Percentiles rank a stretch among this genome's conserved stretches.
Conservation (phyloP, 1,140 invertebrate species). For the Cyphomyrmex costatus region DNA sequence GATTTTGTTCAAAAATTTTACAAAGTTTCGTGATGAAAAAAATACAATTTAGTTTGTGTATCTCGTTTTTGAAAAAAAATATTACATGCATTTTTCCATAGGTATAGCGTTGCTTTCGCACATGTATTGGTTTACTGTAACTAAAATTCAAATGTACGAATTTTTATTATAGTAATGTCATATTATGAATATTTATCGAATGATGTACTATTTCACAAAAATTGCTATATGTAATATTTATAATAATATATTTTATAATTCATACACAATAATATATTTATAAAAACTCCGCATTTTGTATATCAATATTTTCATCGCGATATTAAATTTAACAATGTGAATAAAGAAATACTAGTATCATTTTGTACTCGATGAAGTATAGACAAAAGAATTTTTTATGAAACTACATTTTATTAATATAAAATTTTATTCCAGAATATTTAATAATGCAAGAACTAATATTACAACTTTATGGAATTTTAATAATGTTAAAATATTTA, state of each 20-base stretch:
- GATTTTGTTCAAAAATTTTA: slow-evolving; percentile 28
- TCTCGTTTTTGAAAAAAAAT: slow-evolving; percentile 16
- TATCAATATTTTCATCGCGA: neutral
- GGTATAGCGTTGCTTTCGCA: neutral
- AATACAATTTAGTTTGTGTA: slow-evolving; percentile 10
- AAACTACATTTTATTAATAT: slow-evolving; percentile 10
- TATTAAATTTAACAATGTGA: slow-evolving; percentile 24
- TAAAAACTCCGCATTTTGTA: neutral
- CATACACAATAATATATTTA: slow-evolving; percentile 13
- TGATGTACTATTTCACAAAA: neutral
- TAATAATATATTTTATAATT: slow-evolving; percentile 14
- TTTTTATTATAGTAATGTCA: neutral
- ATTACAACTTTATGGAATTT: neutral
- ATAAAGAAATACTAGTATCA: neutral
- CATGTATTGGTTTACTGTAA: slow-evolving; percentile 14
- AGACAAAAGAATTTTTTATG: neutral
- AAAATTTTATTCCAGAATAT: slow-evolving; percentile 1
- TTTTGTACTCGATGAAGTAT: neutral
- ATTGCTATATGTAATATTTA: neutral
- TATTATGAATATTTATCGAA: slow-evolving; percentile 7
- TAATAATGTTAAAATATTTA: neutral
- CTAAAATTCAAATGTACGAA: slow-evolving; percentile 10
- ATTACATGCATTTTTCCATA: slow-evolving; percentile 4
- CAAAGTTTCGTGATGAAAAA: slow-evolving; percentile 11
- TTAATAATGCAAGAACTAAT: slow-evolving; percentile 5